Percentiles rank a stretch among this genome's conserved stretches.
Conservation (phyloP, 2,113 vertebrate species). For the Ramphastos sulfuratus region DNA sequence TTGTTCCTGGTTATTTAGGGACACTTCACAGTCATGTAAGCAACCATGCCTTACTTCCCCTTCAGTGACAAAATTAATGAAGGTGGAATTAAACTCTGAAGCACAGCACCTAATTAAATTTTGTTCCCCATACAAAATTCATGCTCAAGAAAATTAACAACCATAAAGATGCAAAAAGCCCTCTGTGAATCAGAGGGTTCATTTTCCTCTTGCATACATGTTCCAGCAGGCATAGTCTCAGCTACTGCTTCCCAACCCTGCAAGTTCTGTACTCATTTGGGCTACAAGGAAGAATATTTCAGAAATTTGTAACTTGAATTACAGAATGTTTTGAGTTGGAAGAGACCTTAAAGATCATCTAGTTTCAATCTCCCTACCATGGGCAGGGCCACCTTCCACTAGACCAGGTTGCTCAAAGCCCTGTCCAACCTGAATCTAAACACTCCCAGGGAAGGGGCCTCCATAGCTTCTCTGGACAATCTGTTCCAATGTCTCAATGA, state of each 20-base stretch:
- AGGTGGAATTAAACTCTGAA: conserved; percentile 20
- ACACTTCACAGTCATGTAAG: not conserved
- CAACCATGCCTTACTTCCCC: not conserved
- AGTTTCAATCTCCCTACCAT: not conserved
- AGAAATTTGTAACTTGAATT: not conserved
- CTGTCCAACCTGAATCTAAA: not conserved
- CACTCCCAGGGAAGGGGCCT: not conserved
- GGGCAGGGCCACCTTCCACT: not conserved
- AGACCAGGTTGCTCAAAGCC: not conserved
- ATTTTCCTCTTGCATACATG: not conserved
- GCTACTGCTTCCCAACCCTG: not conserved
- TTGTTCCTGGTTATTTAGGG: not conserved
- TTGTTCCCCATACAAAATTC: not conserved
- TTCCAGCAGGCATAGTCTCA: not conserved
- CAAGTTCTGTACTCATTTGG: not conserved
- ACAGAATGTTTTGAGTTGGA: not conserved
- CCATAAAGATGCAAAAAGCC: not conserved
- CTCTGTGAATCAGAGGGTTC: not conserved
- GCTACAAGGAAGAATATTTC: not conserved
- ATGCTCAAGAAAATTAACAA: not conserved
- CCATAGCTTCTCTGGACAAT: not conserved
- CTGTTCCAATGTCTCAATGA: not conserved
- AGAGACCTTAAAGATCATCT: not conserved
- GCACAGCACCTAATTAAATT: not conserved
- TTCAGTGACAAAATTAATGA: not conserved